phyloP scores from a whole-genome alignment of 2,888 invertebrate species.

The Penaeus monodon region DNA sequence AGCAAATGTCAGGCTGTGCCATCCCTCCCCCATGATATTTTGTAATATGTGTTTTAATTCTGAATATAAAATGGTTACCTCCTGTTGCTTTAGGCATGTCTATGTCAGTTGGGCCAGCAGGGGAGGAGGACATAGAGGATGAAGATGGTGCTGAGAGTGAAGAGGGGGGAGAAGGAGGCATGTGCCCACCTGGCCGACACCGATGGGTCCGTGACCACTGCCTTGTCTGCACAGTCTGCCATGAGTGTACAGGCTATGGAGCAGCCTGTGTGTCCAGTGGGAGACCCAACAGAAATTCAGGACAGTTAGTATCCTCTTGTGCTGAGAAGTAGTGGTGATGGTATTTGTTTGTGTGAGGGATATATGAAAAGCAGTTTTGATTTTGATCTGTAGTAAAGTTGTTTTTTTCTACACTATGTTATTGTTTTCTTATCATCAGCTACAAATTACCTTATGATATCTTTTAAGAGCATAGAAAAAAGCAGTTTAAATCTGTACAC shows the following conservation, averaged over 20 bases:
- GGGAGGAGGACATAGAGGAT: conserved; percentile 66
- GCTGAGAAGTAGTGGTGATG: not conserved
- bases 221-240: conserved; percentile 90
- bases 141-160: conserved; percentile 65
- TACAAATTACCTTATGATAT: too few relatives aligned
- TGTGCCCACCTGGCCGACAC: conserved; percentile 81
- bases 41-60: not conserved
- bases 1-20: not conserved
- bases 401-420: too few relatives aligned
- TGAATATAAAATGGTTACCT: not conserved
- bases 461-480: not conserved
- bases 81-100: conserved; percentile 44
- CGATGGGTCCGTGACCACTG: conserved; percentile 85
- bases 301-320: conserved; percentile 78
- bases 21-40: not conserved
- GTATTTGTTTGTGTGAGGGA: not conserved
- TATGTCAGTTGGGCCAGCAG: conserved; percentile 67
- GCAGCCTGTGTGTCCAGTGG: conserved; percentile 84
- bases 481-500: not conserved
- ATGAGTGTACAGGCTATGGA: conserved; percentile 94
- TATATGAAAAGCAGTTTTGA: not conserved
- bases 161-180: conserved; percentile 67
- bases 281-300: conserved; percentile 84
- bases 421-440: too few relatives aligned
- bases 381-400: too few relatives aligned